Evolutionary conservation across 2,888 invertebrate genomes (phyloP).

Genomic region (Agriopis leucophaearia): DNA sequence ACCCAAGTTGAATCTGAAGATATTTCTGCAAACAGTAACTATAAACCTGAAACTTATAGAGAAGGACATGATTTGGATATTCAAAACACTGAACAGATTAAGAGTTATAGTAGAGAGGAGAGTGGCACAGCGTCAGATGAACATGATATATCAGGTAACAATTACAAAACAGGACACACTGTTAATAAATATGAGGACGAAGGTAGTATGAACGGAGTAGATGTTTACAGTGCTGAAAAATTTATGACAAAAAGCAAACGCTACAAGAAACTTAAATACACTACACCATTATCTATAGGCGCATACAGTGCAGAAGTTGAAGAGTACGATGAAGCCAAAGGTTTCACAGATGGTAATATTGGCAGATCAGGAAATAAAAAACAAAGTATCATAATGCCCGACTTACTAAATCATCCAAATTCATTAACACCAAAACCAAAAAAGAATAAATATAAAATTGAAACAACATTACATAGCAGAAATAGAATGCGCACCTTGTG

Average conservation of each 20-base stretch:
- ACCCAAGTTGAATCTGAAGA: not conserved
- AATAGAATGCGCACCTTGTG: conserved; percentile 17
- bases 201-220: not conserved
- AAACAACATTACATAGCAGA: conserved; percentile 17
- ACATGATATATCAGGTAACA: too few relatives aligned
- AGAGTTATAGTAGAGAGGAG: not conserved
- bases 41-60: too few relatives aligned
- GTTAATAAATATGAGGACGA: not conserved
- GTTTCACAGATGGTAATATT: not conserved
- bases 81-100: not conserved
- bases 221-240: not conserved
- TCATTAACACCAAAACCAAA: conserved; percentile 18
- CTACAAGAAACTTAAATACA: not conserved
- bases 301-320: not conserved
- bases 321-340: not conserved
- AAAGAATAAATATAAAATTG: conserved; percentile 21
- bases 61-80: not conserved
- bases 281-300: not conserved
- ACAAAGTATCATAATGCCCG: conserved; percentile 1
- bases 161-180: not conserved
- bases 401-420: conserved; percentile 23
- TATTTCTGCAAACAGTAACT: not conserved
- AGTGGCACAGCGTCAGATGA: not conserved
- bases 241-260: not conserved
- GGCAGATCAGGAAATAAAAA: not conserved